A percentile compares a stretch with the other conserved stretches of the same genome.
These are phyloP conservation scores for Passer domesticus DNA, from an alignment of 2,113 vertebrate species.

Conservation along the genomic window DNA sequence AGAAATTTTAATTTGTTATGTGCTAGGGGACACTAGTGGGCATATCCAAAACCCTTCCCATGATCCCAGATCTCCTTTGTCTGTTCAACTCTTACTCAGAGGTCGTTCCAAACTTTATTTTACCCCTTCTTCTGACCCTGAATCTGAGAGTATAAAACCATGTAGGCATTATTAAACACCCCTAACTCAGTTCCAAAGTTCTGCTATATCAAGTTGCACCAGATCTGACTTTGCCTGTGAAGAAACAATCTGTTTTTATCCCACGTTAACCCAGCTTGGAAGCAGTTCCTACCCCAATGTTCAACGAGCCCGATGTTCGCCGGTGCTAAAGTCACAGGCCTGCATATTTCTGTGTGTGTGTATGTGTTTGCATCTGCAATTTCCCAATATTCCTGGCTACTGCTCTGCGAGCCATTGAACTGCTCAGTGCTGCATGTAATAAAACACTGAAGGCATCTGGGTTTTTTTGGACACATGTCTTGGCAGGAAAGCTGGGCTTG, in stretches of 20 bases:
- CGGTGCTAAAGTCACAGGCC: slow-evolving; percentile 20
- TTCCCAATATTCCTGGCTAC: slow-evolving; percentile 67
- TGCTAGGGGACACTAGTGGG: too few species aligned
- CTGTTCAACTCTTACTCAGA: not conserved
- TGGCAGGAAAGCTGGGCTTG: slow-evolving; percentile 54
- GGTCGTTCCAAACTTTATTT: not conserved
- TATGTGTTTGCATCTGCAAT: slow-evolving; percentile 56
- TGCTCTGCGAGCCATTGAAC: slow-evolving; percentile 29
- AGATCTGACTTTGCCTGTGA: not conserved
- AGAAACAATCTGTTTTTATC: not conserved
- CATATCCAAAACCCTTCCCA: not conserved
- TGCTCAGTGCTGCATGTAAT: slow-evolving; percentile 57
- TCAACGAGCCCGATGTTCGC: not conserved
- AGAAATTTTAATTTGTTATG: not conserved
- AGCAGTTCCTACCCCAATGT: not conserved
- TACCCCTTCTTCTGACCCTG: not conserved
- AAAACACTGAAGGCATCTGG: slow-evolving; percentile 73
- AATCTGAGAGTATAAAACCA: not conserved
- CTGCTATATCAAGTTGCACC: not conserved
- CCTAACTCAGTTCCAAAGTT: not conserved
- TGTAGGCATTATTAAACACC: not conserved
- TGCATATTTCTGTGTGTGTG: slow-evolving; percentile 18
- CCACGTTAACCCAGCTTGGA: not conserved
- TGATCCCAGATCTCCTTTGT: not conserved
- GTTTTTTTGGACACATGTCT: slow-evolving; percentile 67